Conservation (phyloP, 2,113 vertebrate genomes). For the Atractosteus spatula region DNA sequence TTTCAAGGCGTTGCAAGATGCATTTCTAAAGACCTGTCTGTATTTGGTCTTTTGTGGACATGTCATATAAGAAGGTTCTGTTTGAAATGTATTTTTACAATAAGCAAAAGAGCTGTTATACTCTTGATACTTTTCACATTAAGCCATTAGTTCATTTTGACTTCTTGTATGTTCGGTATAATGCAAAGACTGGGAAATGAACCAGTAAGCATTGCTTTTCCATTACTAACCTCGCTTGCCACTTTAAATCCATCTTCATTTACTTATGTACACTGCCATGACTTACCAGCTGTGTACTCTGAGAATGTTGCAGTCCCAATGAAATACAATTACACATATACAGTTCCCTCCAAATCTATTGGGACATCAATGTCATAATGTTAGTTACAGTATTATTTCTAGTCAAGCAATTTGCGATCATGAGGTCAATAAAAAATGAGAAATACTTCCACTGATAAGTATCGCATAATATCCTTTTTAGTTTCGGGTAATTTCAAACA, state of each 20-base stretch:
- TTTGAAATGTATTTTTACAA: constrained; percentile 73
- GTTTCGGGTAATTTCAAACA: too few species aligned
- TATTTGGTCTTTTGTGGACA: constrained; percentile 81
- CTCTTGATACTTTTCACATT: constrained; percentile 65
- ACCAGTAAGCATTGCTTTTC: constrained; percentile 69
- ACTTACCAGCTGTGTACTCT: not conserved
- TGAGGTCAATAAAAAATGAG: too few species aligned
- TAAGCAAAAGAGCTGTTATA: constrained; percentile 77
- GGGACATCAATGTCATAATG: too few species aligned
- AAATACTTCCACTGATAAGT: too few species aligned
- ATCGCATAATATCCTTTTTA: too few species aligned
- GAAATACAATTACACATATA: too few species aligned
- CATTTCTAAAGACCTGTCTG: constrained; percentile 73
- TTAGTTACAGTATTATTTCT: too few species aligned
- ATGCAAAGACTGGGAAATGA: constrained; percentile 89
- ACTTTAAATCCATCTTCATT: constrained; percentile 50
- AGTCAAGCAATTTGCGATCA: too few species aligned
- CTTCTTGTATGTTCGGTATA: constrained; percentile 55
- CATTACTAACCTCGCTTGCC: constrained; percentile 76
- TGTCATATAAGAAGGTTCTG: constrained; percentile 74
- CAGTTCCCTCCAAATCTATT: too few species aligned
- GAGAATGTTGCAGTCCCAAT: too few species aligned
- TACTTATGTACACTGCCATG: not conserved
- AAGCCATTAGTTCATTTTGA: constrained; percentile 73
- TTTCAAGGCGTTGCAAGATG: constrained; percentile 75